Evolutionary conservation across 2,113 vertebrate genomes (phyloP).

Genomic region (Astatoreochromis straeleni): DNA sequence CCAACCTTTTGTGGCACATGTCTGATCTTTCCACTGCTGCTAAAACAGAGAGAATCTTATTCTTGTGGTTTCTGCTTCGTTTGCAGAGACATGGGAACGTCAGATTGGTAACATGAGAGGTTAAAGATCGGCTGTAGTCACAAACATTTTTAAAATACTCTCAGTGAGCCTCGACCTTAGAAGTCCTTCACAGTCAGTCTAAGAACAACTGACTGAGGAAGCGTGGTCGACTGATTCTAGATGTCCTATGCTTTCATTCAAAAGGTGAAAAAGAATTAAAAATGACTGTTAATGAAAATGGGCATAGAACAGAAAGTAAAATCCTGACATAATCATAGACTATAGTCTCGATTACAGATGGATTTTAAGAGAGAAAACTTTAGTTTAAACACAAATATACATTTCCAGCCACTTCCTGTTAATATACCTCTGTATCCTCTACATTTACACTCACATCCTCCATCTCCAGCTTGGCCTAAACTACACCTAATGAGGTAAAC

Average conservation of each 20-base stretch:
- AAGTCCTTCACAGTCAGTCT: not conserved
- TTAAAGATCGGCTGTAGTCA: not conserved
- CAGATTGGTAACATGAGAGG: not conserved
- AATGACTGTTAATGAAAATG: not conserved
- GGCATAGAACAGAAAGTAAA: not conserved
- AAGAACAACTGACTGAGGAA: not conserved
- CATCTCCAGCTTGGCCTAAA: not conserved
- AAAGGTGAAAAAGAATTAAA: not conserved
- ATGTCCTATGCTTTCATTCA: not conserved
- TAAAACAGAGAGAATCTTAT: constrained; percentile 19
- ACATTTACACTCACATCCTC: not conserved
- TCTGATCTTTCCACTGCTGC: constrained; percentile 45
- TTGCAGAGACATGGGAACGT: not conserved
- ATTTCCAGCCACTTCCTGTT: not conserved
- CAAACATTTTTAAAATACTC: not conserved
- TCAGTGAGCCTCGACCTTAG: not conserved
- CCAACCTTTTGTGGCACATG: constrained; percentile 39
- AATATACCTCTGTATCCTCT: not conserved
- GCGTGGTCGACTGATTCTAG: not conserved
- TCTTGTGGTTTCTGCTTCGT: constrained; percentile 42
- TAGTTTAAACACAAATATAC: not conserved
- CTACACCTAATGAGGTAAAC: constrained; percentile 33
- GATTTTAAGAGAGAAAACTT: not conserved
- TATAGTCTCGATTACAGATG: not conserved
- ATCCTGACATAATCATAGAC: not conserved